Base-by-base conservation (phyloP, 2,797 vertebrate genomes). In the Champsocephalus gunnari region DNA sequence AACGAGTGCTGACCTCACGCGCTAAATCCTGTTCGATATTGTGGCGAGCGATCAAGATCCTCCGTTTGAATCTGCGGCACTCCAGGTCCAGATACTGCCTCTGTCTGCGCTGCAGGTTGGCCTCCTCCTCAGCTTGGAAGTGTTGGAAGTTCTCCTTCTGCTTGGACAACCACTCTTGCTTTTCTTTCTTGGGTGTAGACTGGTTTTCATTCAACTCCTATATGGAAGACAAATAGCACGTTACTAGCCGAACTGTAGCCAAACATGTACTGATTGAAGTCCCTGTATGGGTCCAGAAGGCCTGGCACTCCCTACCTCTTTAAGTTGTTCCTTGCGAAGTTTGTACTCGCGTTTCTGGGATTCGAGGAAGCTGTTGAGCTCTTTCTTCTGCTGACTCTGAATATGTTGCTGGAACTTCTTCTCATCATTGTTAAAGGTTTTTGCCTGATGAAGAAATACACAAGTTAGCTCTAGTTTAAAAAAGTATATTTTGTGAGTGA, bases 341-440 rank as follows among this genome's bases (percentile, higher is more conserved):
- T 99, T 99, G 88, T 99, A 99, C 87, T 99, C 98, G 77, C 98
- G 95, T 89, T 99, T 99, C 92, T 99, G 98, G 4, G 97, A 98
- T 87, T 99, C 98, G 68, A 97, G 84, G 89, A 99, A 99, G 90
- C 96, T 98, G 91, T 94, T 99, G 19, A 98, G 93, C 82, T 99
- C 98, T 89, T 99, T 99, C 91, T 99, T 99, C 90, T 99, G 98
- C 78, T 99, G 98, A 87, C 96, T 96, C 92, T 99, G 97, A 88
- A 99, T 99, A 89, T 99, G 98, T 73, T 99, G 98, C 59, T 99
- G 97, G 85, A 99, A 99, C 91, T 99, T 99, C 95, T 99, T 99
- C 87, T 99, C 98, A 85, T 99, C 98, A 9, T 97, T 99, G 81
- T 92, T 93, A 93, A 99, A 97, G 1, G 97, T 96, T 95, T 99